Evolutionary conservation across 2,113 vertebrate genomes (phyloP).

Genomic region (Tenrec ecaudatus): DNA sequence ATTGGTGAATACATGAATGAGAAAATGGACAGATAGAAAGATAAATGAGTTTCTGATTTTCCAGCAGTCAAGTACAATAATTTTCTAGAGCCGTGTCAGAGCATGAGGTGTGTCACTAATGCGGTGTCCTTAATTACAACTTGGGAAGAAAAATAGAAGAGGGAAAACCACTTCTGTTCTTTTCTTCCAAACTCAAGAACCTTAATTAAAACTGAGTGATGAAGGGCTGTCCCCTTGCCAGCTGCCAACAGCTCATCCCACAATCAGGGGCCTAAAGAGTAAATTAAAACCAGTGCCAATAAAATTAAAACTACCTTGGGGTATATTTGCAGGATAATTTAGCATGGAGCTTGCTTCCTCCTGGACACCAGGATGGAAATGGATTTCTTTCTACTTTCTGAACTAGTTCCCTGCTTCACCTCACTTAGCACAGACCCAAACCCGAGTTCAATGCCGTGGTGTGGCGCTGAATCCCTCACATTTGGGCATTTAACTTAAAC

Average conservation of each 20-base stretch:
- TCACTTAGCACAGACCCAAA: not conserved
- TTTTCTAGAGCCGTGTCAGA: not conserved
- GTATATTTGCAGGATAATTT: constrained; percentile 82
- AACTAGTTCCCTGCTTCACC: constrained; percentile 17
- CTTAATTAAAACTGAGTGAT: constrained; percentile 81
- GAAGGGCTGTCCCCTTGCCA: constrained; percentile 78
- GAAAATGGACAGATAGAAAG: not conserved
- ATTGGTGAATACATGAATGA: not conserved
- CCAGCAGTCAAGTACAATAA: not conserved
- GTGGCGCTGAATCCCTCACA: not conserved
- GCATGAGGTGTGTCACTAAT: not conserved
- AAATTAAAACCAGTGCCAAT: constrained; percentile 84
- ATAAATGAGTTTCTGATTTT: not conserved
- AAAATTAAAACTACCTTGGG: constrained; percentile 82
- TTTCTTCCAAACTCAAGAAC: constrained; percentile 76
- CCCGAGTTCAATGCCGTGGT: not conserved
- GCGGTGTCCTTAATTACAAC: constrained; percentile 63
- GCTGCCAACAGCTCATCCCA: constrained; percentile 77
- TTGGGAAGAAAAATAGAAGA: constrained; percentile 46
- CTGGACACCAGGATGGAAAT: constrained; percentile 72
- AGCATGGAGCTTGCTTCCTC: constrained; percentile 71
- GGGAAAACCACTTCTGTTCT: constrained; percentile 52
- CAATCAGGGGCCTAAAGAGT: constrained; percentile 77
- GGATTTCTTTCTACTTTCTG: constrained; percentile 48
- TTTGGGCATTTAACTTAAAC: not conserved